Evolutionary conservation across 2,797 vertebrate species (phyloP), one percentile per base, ranked within the genome.

Genomic region (Cuniculus paca): DNA sequence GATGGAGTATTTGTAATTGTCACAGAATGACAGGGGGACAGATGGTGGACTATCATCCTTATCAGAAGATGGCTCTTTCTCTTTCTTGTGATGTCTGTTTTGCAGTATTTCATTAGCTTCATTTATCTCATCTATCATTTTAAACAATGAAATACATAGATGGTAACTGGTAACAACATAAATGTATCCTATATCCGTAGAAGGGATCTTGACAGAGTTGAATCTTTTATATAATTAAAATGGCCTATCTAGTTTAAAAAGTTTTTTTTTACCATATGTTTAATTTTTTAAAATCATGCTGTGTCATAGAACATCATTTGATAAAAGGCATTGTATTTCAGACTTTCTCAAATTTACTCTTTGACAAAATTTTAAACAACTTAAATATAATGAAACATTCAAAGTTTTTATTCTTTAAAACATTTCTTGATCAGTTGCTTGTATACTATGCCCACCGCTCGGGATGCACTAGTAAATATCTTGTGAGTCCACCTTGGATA

Each of bases 221-320:
- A 93, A 68, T 95, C 68, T 93, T 92, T 92, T 79, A 24, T 84
- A 20, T 70, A 93, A 91, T 86, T 92, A 93, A 97, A 96, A 84
- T 92, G 74, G 24, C 61, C 79, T 88, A 6, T 90, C 36, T 85
- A 89, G 75, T 85, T 74, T 91, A 56, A 94, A 80, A 86, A 88
- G 28, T 94, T 89, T 65, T 91, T 65, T 91, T 50, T 52, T 95
- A 50, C 34, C 39, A 14, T 72, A 14, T 95, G n/a, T 77, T 95
- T 86, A 70, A n/a, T 95, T 93, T 93, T 91, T 96, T 20, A 74
- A 88, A 96, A 61, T n/a, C 17, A 22, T 90, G 6, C 24, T 81
- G 34, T 39, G 34, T 61, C 10, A 80, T 54, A 92, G 24, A 36
- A 28, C 20, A 50, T 56, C 16, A 19, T 96, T 88, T 88, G n/a